These are phyloP conservation scores for Noturus placidus DNA, from an alignment of 2,113 vertebrate genomes.

Conservation along the genomic window DNA sequence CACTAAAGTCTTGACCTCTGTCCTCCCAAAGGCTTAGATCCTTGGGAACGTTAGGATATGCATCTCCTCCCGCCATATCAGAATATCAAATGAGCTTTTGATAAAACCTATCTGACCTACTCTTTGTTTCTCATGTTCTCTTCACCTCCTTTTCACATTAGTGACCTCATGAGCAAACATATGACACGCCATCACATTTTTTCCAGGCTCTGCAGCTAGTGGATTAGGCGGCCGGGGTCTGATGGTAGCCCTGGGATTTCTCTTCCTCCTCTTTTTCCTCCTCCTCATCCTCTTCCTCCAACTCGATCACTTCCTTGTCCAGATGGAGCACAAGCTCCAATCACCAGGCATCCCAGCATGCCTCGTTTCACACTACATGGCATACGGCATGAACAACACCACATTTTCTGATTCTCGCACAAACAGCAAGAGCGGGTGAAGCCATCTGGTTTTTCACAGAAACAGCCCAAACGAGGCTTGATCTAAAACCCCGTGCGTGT, in stretches of 20 bases:
- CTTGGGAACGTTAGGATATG: constrained; percentile 12
- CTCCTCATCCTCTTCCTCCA: neutral
- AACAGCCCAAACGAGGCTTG: constrained; percentile 43
- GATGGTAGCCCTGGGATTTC: neutral
- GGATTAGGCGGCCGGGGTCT: neutral
- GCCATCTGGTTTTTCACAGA: constrained; percentile 50
- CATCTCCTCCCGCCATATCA: neutral
- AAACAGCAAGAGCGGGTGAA: constrained; percentile 39
- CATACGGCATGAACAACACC: constrained; percentile 27
- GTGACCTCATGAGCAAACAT: constrained; percentile 14
- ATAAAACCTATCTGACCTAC: neutral
- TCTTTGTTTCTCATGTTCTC: neutral
- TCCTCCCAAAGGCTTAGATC: constrained; percentile 21
- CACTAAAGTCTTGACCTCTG: constrained; percentile 37
- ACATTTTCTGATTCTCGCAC: constrained; percentile 37
- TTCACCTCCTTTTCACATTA: constrained; percentile 18
- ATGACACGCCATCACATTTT: neutral
- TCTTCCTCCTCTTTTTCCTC: neutral
- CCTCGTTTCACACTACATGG: constrained; percentile 43
- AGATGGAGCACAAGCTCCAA: constrained; percentile 44
- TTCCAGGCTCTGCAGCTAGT: neutral
- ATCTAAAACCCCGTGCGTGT: constrained; percentile 40
- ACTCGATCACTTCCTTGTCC: constrained; percentile 27
- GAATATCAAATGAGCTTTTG: neutral
- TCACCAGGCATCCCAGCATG: constrained; percentile 52